Base-by-base conservation (phyloP, 1,140 invertebrate species). In the Saccostrea echinata region DNA sequence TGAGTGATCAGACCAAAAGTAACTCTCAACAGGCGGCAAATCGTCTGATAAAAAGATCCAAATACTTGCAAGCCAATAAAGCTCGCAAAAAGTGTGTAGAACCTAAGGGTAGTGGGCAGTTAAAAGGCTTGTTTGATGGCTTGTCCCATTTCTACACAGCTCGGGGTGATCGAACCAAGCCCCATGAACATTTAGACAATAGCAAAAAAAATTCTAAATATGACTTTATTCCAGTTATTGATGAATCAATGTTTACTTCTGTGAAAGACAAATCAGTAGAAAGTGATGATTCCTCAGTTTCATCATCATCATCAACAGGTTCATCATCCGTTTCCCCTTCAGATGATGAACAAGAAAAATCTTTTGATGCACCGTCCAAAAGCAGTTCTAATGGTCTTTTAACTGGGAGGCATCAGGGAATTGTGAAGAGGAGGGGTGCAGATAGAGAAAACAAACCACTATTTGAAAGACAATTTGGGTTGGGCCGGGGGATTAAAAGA, bases 91-190 rank as follows among this genome's bases (percentile, higher is more conserved):
- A 91, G 76, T 85, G 35, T 43, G 13, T 83, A 53, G 91, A 91
- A 33, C 91, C 93, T 51, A 92, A 96, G 90, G 96, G 96, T 35
- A 95, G 95, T 90, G 96, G 96, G 9, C 97, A 97, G 90, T 93
- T 98, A 16, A 97, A 97, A 84, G 97, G 97, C 30, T 94, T 98
- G 0, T 98, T 97, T 94, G 97, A 98, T 94, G 97, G 97, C 3
- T 95, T 98, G 12, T 98, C 97, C 88, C 97, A 98, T 93, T 96
- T 98, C 90, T 98, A 97, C 93, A 96, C 97, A 61, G 96, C 96
- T 35, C 96, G 96, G 11, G 95, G 95, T 80, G 96, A 96, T 85
- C 91, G 97, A 91, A 93, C 96, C 91, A 93, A 88, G 64, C n/a
- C 80, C 18, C 35, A 89, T 71, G 84, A 89, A 71, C 86, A 91